Evolutionary conservation across 2,888 invertebrate genomes (phyloP), one percentile per base, ranked within the genome.

Genomic region (Arrhopalites spinosus): DNA sequence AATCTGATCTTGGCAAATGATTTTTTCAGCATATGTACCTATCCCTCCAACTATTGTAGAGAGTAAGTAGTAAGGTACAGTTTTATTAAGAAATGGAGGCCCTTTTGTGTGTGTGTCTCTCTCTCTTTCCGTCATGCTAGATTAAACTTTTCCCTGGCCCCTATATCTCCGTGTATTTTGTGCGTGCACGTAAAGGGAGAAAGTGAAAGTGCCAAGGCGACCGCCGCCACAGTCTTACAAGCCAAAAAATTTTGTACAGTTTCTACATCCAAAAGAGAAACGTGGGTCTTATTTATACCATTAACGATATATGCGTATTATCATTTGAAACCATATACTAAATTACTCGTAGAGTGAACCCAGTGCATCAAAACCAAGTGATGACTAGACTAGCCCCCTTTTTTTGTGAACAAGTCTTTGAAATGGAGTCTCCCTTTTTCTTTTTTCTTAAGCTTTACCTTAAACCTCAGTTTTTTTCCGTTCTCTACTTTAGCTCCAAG

Each of bases 1-100:
- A 70, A 70, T 47, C 69, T 50, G 53, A 70, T 27, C 45, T 70
- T 59, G 70, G 70, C 70, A 70, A 70, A 70, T 70, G 70, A 70
- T 59, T 70, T 70, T 59, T 70, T 36, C 68, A 53, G 27, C 56
- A 29, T 66, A 25, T 59, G 25, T 59, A 20, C 50, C 15, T 5
- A 36, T 53, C 8, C 53, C n/a, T 5, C 20, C 53, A n/a, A 2
- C 53, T 20, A 17, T 5, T n/a, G 36, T 53, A 11, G 11, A n/a
- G 1, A 20, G 53, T 53, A 53, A n/a, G 23, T 3, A 20, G n/a
- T 17, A 53, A 5, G n/a, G 64, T n/a, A 50, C 69, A 53, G 13
- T 53, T 29, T 70, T 70, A 36, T 30, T 70, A 30, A 70, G 17
- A 69, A 53, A 43, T 30, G 50, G 56, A 56, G 29, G 30, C 23